A percentile compares a stretch with the other conserved stretches of the same genome.
Evolutionary conservation across 2,888 invertebrate genomes (phyloP).

Genomic region (Trachelus tabidus): DNA sequence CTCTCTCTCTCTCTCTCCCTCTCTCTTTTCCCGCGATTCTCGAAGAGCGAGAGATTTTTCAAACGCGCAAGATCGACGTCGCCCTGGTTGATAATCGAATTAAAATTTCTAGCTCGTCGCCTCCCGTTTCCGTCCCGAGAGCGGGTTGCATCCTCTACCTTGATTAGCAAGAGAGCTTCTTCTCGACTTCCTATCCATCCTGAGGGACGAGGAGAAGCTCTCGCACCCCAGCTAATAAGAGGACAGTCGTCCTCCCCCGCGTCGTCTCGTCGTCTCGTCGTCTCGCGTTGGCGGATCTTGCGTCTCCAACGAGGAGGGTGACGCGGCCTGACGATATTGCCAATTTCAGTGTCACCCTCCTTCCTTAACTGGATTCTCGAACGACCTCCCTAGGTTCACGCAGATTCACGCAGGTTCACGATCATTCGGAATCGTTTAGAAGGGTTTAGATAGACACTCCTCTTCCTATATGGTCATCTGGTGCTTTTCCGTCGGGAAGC

Average conservation of each 20-base stretch:
- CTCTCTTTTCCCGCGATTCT: background rate
- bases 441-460: no score
- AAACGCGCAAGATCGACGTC: background rate
- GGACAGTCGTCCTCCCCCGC: conserved; percentile 13
- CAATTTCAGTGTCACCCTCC: conserved; percentile 59
- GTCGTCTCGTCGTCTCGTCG: conserved; percentile 12
- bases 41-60: conserved; percentile 9
- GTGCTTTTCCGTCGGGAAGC: no score
- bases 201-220: conserved; percentile 18
- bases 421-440: no score
- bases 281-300: conserved; percentile 5
- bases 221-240: conserved; percentile 15
- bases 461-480: no score
- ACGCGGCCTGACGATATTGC: conserved; percentile 48
- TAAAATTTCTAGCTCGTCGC: conserved; percentile 26
- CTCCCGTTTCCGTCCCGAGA: conserved; percentile 14
- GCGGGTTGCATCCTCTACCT: no score
- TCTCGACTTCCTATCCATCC: conserved; percentile 30
- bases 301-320: conserved; percentile 5
- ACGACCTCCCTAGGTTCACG: background rate
- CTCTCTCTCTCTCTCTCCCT: no score
- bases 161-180: background rate
- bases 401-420: no score
- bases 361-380: conserved; percentile 31
- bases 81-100: conserved; percentile 25